phyloP scores from a whole-genome alignment of 2,888 invertebrate species.

The Agrenia bidenticulata region DNA sequence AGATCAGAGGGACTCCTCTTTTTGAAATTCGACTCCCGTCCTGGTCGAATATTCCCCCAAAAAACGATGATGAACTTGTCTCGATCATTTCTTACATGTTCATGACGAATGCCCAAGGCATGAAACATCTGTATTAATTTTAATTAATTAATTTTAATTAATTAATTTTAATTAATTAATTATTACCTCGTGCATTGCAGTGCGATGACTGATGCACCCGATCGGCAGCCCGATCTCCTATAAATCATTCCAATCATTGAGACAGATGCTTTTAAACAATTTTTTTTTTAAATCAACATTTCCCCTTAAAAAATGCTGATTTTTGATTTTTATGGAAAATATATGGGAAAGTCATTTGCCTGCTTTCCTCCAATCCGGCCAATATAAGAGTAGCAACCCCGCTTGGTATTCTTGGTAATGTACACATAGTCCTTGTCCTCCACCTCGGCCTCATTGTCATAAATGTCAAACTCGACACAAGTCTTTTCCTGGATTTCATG shows the following conservation, averaged over 20 bases:
- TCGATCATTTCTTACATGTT: constrained; percentile 39
- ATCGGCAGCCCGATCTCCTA: constrained; percentile 46
- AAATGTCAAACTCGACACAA: constrained; percentile 45
- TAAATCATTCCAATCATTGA: too few relatives aligned
- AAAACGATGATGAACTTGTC: constrained; percentile 43
- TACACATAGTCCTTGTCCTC: constrained; percentile 24
- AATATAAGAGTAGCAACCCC: constrained; percentile 49
- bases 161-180: constrained; percentile 38
- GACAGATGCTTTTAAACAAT: too few relatives aligned
- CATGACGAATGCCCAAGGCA: constrained; percentile 43
- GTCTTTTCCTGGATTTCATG: constrained; percentile 45
- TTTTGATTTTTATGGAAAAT: too few relatives aligned
- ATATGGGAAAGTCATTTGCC: constrained; percentile 22
- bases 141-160: neutral
- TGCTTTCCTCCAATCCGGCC: constrained; percentile 48
- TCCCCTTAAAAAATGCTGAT: neutral
- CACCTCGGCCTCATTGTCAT: constrained; percentile 30
- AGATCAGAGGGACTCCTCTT: constrained; percentile 32
- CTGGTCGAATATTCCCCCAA: constrained; percentile 43
- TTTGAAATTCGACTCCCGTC: constrained; percentile 45
- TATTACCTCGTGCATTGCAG: constrained; percentile 48
- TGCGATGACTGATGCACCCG: constrained; percentile 46
- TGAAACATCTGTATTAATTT: too few relatives aligned
- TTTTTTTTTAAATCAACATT: neutral
- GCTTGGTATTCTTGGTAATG: constrained; percentile 40